Evolutionary conservation across 2,797 vertebrate genomes (phyloP).

Genomic region (Chlorospingus flavigularis): DNA sequence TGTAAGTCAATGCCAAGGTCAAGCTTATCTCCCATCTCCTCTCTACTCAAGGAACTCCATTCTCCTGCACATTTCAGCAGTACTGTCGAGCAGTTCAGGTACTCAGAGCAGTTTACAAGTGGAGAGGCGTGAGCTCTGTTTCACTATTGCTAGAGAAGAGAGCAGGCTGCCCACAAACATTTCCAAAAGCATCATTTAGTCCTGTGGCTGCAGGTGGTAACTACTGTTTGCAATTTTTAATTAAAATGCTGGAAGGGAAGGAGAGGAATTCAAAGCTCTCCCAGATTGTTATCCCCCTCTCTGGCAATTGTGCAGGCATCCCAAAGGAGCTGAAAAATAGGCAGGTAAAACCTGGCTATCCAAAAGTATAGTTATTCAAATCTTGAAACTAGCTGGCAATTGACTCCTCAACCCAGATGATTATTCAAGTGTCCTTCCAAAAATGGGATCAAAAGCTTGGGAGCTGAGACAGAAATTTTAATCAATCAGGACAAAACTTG

Average conservation of each 20-base stretch:
- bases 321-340: not conserved
- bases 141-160: not conserved
- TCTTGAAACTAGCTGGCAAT: not conserved
- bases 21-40: not conserved
- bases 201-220: not conserved
- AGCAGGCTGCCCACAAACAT: not conserved
- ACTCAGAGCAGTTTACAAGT: not conserved
- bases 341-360: not conserved
- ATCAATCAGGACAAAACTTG: not conserved
- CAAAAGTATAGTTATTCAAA: not conserved
- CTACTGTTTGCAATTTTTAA: not conserved
- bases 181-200: not conserved
- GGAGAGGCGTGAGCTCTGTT: rapidly evolving
- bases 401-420: not conserved
- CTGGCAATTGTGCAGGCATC: not conserved
- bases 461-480: not conserved
- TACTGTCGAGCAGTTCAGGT: rapidly evolving
- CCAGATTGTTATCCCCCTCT: not conserved
- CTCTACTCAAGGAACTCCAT: not conserved
- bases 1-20: not conserved
- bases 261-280: not conserved
- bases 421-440: not conserved
- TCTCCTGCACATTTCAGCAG: not conserved
- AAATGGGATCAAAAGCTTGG: not conserved
- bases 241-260: not conserved